These are phyloP conservation scores for Saiga tatarica DNA, from an alignment of 2,113 vertebrate species.

Conservation along the genomic window DNA sequence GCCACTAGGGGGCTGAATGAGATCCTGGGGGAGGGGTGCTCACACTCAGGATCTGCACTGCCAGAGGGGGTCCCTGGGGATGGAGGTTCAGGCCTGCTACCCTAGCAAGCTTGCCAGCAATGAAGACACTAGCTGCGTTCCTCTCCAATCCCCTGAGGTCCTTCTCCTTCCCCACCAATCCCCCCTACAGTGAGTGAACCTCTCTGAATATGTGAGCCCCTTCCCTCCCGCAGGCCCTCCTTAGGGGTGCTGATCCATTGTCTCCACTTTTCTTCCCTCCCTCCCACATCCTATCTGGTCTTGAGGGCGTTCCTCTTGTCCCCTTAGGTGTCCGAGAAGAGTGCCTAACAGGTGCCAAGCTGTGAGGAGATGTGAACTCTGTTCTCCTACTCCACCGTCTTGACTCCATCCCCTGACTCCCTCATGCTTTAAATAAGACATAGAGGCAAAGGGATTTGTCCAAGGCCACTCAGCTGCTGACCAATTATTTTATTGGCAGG, in stretches of 20 bases:
- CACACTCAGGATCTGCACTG: not conserved
- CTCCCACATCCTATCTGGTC: not conserved
- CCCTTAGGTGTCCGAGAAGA: not conserved
- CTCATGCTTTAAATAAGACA: not conserved
- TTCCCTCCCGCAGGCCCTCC: rapidly evolving
- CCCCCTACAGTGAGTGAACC: not conserved
- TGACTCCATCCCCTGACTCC: not conserved
- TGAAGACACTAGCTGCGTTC: not conserved
- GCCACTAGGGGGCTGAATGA: not conserved
- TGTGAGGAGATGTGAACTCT: not conserved
- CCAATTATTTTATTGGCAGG: not conserved
- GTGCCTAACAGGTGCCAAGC: not conserved
- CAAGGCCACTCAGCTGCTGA: not conserved
- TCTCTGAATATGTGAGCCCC: not conserved
- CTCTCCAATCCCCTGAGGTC: not conserved
- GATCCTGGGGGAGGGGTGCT: not conserved
- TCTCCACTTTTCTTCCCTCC: not conserved
- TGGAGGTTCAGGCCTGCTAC: not conserved
- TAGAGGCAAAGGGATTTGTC: not conserved
- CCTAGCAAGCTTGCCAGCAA: not conserved
- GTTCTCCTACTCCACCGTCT: not conserved
- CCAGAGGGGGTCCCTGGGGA: rapidly evolving
- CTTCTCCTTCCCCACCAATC: not conserved
- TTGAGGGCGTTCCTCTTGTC: not conserved
- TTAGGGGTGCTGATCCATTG: not conserved